These are phyloP conservation scores for Gorsachius goisagi DNA, from an alignment of 2,113 vertebrate species.

Conservation along the genomic window DNA sequence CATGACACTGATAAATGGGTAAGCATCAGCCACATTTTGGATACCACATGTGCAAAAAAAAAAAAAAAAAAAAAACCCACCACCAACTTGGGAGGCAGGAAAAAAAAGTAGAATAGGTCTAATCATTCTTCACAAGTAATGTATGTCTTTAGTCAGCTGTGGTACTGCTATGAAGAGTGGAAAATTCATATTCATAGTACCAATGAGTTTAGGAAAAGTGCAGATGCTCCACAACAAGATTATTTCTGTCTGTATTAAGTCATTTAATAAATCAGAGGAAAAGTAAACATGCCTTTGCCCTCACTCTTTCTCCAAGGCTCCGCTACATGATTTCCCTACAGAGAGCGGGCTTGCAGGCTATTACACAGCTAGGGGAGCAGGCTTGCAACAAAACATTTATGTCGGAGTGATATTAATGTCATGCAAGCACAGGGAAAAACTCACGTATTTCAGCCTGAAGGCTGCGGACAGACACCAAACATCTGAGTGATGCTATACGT, in stretches of 20 bases:
- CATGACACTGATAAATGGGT: not conserved
- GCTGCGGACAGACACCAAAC: not conserved
- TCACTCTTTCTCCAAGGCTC: not conserved
- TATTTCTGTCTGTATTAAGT: not conserved
- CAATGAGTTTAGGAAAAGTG: not conserved
- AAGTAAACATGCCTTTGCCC: not conserved
- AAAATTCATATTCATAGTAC: not conserved
- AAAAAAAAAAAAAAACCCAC: too few relatives aligned
- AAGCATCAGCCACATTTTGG: rapidly evolving
- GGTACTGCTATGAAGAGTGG: not conserved
- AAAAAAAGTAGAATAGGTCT: not conserved
- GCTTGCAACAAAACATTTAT: rapidly evolving
- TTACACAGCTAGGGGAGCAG: not conserved
- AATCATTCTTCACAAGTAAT: not conserved
- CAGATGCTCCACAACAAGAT: rapidly evolving
- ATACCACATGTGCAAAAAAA: not conserved
- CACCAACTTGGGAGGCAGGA: not conserved
- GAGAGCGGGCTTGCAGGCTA: not conserved
- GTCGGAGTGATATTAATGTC: not conserved
- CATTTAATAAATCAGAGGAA: not conserved
- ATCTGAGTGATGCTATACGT: rapidly evolving
- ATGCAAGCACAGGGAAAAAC: not conserved
- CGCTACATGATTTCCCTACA: not conserved
- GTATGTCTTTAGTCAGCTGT: not conserved
- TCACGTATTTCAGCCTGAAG: rapidly evolving